phyloP scores from a whole-genome alignment of 2,797 vertebrate species.

The Clarias pachynema region DNA sequence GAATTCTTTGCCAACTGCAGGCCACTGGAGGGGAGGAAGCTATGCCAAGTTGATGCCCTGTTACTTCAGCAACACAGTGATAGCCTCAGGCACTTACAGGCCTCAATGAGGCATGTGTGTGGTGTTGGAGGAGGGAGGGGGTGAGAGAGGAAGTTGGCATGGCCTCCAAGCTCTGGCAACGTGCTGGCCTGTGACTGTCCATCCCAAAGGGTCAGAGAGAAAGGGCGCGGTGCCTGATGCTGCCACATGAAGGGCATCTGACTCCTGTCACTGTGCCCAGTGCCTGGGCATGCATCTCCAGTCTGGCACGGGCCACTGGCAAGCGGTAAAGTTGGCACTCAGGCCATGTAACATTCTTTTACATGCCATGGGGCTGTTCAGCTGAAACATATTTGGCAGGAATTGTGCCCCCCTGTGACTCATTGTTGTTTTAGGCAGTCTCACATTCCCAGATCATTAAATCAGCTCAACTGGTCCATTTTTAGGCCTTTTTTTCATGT shows the following conservation, averaged over 20 bases:
- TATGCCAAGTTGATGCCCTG: constrained; percentile 41
- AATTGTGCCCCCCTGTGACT: constrained; percentile 61
- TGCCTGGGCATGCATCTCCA: constrained; percentile 59
- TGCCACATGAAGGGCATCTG: constrained; percentile 76
- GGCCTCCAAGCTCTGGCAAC: constrained; percentile 51
- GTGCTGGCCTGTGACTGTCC: constrained; percentile 56
- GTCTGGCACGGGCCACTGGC: constrained; percentile 69
- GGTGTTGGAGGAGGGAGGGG: background rate
- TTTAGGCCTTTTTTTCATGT: constrained; percentile 13
- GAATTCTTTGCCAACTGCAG: constrained; percentile 37
- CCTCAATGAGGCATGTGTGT: constrained; percentile 43
- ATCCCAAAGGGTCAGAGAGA: constrained; percentile 67
- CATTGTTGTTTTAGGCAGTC: constrained; percentile 65
- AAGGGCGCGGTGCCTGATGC: constrained; percentile 67
- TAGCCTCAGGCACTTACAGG: constrained; percentile 37
- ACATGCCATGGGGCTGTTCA: constrained; percentile 75
- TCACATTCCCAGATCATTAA: constrained; percentile 73
- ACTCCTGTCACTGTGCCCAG: constrained; percentile 73
- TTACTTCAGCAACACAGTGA: constrained; percentile 39
- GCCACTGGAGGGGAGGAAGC: constrained; percentile 30
- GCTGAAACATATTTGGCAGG: constrained; percentile 70
- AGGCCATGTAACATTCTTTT: constrained; percentile 71
- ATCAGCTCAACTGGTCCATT: constrained; percentile 63
- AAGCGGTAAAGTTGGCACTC: constrained; percentile 75
- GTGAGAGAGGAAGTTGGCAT: constrained; percentile 40